phyloP scores from a whole-genome alignment of 2,797 vertebrate species.

The Ibycter americanus region DNA sequence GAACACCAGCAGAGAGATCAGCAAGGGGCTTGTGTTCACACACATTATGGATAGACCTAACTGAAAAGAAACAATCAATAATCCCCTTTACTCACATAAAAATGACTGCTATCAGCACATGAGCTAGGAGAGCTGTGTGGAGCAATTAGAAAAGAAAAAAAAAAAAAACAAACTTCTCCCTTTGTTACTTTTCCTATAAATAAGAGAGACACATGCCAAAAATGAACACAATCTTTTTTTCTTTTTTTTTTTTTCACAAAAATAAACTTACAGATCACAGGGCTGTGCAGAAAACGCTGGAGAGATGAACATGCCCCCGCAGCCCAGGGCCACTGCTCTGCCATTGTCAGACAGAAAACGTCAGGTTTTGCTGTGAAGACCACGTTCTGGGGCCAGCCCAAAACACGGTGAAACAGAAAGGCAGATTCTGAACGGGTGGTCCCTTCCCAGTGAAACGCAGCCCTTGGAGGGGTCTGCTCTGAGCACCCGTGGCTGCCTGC shows the following conservation, averaged over 20 bases:
- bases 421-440: background rate
- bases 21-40: background rate
- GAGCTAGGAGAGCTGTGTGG: background rate
- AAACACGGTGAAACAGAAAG: background rate
- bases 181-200: background rate
- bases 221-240: background rate
- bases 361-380: background rate
- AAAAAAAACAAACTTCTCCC: background rate
- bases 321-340: background rate
- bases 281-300: background rate
- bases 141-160: background rate
- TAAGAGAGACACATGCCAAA: background rate
- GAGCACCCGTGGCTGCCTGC: background rate
- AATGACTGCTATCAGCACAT: background rate
- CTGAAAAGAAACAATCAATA: background rate
- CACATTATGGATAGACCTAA: background rate
- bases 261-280: background rate
- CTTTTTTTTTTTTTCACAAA: background rate
- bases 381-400: rapidly evolving
- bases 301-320: background rate
- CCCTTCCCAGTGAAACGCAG: background rate
- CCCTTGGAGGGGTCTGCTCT: background rate
- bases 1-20: background rate
- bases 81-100: background rate
- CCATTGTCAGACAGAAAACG: background rate